phyloP scores from a whole-genome alignment of 2,888 invertebrate species.

The Noctua pronuba region DNA sequence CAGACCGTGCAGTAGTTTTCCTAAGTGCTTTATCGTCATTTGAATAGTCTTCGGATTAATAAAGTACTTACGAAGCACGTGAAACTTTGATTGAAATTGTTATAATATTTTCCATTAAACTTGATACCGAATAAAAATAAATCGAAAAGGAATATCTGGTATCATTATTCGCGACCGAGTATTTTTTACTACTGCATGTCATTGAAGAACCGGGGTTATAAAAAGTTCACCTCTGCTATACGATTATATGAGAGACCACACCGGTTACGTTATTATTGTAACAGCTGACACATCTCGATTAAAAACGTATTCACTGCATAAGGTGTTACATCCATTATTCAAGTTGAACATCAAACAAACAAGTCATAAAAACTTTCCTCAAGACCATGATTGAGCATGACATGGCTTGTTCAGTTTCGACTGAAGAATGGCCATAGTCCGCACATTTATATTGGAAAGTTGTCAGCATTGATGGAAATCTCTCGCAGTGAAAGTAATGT shows the following conservation, averaged over 20 bases:
- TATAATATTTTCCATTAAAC: too few species aligned
- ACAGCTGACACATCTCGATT: conserved; percentile 55
- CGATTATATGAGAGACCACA: conserved; percentile 29
- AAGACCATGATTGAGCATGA: conserved; percentile 83
- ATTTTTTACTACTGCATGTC: conserved; percentile 8
- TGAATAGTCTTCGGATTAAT: conserved; percentile 24
- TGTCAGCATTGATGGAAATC: conserved; percentile 85
- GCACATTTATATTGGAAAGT: conserved; percentile 87
- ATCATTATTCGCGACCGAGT: neutral
- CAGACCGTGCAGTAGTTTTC: conserved; percentile 25
- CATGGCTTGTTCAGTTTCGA: conserved; percentile 74
- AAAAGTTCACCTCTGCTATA: conserved; percentile 26
- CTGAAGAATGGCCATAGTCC: conserved; percentile 76
- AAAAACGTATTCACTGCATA: conserved; percentile 53
- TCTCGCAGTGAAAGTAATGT: conserved; percentile 71
- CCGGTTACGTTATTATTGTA: conserved; percentile 36
- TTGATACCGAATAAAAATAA: conserved; percentile 1
- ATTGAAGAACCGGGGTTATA: conserved; percentile 17
- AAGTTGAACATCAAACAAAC: conserved; percentile 61
- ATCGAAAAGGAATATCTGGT: neutral
- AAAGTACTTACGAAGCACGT: conserved; percentile 4
- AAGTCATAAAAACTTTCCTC: conserved; percentile 79
- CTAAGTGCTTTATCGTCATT: conserved; percentile 30
- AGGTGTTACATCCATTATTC: conserved; percentile 63
- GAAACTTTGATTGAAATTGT: neutral